phyloP scores from a whole-genome alignment of 2,113 vertebrate species.

The Oenanthe oenanthe region DNA sequence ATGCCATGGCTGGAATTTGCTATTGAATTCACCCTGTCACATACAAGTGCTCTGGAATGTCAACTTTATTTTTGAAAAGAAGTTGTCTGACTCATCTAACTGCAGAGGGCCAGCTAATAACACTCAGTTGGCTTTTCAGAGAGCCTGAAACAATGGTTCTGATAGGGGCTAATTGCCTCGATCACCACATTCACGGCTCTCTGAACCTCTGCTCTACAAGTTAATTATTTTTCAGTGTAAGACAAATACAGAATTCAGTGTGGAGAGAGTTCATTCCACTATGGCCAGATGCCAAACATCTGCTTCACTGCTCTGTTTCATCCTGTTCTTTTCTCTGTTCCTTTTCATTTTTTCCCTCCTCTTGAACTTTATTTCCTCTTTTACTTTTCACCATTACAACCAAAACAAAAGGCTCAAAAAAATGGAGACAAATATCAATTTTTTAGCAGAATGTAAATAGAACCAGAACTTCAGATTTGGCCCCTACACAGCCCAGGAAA shows the following conservation, averaged over 20 bases:
- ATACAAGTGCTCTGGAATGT: background rate
- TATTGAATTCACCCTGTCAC: background rate
- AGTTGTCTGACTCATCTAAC: conserved; percentile 12
- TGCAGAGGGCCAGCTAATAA: conserved; percentile 29
- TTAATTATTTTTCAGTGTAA: conserved; percentile 51
- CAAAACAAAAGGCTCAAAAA: background rate
- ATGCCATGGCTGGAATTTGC: background rate
- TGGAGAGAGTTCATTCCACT: conserved; percentile 15
- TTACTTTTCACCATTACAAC: background rate
- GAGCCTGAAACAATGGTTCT: conserved; percentile 27
- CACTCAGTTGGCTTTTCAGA: conserved; percentile 3
- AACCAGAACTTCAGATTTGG: background rate
- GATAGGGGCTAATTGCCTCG: conserved; percentile 46
- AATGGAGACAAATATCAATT: background rate
- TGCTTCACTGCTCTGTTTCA: background rate
- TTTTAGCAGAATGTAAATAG: background rate
- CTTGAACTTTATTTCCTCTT: background rate
- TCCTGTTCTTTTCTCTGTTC: background rate
- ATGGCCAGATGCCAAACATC: conserved; percentile 33
- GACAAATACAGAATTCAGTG: conserved; percentile 33
- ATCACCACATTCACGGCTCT: background rate
- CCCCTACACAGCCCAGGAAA: background rate
- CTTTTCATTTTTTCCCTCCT: background rate
- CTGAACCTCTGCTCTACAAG: conserved; percentile 46
- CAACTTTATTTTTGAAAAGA: background rate